These are phyloP conservation scores for Pterocles burchelli DNA, from an alignment of 2,113 vertebrate species.

Conservation along the genomic window DNA sequence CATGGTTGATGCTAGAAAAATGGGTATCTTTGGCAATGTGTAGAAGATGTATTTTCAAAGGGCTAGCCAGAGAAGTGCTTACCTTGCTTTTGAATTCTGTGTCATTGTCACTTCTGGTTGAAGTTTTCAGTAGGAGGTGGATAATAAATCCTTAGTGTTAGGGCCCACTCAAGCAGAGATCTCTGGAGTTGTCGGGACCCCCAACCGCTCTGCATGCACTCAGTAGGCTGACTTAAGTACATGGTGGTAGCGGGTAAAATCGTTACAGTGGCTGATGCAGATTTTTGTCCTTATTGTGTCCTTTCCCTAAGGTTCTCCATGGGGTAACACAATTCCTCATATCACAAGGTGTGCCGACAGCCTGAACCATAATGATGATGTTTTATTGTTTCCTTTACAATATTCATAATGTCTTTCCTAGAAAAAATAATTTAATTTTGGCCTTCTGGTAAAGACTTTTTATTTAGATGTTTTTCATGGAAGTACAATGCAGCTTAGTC, in stretches of 20 bases:
- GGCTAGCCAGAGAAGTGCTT: not conserved
- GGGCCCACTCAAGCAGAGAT: not conserved
- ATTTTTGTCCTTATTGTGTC: not conserved
- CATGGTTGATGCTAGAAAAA: not conserved
- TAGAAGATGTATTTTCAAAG: not conserved
- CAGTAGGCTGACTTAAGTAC: not conserved
- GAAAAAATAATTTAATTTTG: not conserved
- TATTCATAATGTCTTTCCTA: not conserved
- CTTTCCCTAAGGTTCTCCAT: not conserved
- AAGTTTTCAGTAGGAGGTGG: not conserved
- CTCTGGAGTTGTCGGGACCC: not conserved
- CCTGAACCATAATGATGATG: not conserved
- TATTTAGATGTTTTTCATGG: not conserved
- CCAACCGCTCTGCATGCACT: not conserved
- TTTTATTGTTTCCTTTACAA: not conserved
- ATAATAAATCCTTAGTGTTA: not conserved
- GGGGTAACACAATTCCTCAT: not conserved
- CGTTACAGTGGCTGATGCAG: not conserved
- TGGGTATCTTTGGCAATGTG: not conserved
- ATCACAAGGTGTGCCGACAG: not conserved
- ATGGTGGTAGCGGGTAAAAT: not conserved
- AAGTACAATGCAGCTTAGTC: not conserved
- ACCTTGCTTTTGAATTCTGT: not conserved
- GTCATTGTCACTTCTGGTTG: not conserved
- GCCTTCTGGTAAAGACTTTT: not conserved